phyloP scores from a whole-genome alignment of 2,797 vertebrate genomes.

The Bovichtus diacanthus region DNA sequence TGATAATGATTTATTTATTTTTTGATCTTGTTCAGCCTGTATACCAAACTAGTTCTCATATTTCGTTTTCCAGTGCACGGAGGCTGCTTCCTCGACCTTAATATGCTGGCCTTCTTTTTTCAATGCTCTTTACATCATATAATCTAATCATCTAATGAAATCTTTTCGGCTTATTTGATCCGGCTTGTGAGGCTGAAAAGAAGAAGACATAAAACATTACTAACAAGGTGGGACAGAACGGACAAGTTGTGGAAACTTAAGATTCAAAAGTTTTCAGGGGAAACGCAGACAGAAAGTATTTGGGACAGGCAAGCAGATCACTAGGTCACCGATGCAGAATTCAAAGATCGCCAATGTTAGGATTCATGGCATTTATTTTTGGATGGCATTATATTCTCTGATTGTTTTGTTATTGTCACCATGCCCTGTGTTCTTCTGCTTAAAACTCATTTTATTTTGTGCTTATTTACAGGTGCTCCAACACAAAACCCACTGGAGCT shows the following conservation, averaged over 20 bases:
- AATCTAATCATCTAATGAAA: slow-evolving; percentile 7
- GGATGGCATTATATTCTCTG: not conserved
- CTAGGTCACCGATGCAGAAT: not conserved
- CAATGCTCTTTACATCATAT: not conserved
- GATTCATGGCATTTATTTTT: not conserved
- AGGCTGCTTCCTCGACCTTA: not conserved
- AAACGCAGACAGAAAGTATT: not conserved
- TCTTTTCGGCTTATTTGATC: not conserved
- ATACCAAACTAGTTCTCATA: not conserved
- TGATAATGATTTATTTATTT: too few relatives aligned
- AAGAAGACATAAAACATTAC: not conserved
- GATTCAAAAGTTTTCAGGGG: not conserved
- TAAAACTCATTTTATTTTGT: not conserved
- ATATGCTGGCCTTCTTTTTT: not conserved
- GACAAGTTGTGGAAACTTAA: not conserved
- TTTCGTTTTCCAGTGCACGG: not conserved
- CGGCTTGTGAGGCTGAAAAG: not conserved
- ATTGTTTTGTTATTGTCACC: not conserved
- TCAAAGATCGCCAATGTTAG: not conserved
- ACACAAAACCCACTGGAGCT: accelerated
- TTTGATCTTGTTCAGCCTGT: not conserved
- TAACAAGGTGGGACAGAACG: not conserved
- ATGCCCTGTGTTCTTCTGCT: not conserved
- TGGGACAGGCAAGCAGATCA: not conserved
- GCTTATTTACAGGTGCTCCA: slow-evolving; percentile 2